phyloP scores from a whole-genome alignment of 2,888 invertebrate genomes.

The Hemaris fuciformis region DNA sequence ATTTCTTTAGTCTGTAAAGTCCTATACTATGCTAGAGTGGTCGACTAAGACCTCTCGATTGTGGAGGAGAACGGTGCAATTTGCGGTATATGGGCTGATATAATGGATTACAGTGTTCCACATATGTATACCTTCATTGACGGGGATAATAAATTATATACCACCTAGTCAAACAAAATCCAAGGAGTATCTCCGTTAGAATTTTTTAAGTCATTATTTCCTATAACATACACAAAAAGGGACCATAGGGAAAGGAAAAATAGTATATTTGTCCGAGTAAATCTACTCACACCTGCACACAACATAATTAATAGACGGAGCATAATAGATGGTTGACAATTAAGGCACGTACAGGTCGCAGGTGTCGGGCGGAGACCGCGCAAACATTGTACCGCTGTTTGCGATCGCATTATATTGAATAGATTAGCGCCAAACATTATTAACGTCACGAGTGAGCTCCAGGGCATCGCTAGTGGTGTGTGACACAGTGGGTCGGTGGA shows the following conservation, averaged over 20 bases:
- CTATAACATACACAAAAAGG: background rate
- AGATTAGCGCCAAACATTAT: background rate
- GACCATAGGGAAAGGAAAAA: background rate
- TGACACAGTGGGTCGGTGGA: background rate
- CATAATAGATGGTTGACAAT: background rate
- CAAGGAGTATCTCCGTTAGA: too few species aligned
- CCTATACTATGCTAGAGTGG: too few species aligned
- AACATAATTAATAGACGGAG: background rate
- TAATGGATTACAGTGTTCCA: too few species aligned
- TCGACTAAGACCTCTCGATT: too few species aligned
- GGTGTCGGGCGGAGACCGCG: background rate
- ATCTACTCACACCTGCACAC: slow-evolving; percentile 1
- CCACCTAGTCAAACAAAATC: too few species aligned
- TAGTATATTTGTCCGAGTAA: background rate
- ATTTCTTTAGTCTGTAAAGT: too few species aligned
- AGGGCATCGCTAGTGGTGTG: background rate
- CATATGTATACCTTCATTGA: too few species aligned
- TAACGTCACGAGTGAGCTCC: background rate
- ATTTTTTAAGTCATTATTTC: background rate
- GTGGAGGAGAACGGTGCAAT: too few species aligned
- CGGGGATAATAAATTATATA: too few species aligned
- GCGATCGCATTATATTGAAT: background rate
- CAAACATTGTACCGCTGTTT: slow-evolving; percentile 1
- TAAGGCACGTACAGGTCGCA: background rate
- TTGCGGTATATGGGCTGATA: too few species aligned